Conservation (phyloP, 1,140 invertebrate species). For the Tetramorium parvispinum region DNA sequence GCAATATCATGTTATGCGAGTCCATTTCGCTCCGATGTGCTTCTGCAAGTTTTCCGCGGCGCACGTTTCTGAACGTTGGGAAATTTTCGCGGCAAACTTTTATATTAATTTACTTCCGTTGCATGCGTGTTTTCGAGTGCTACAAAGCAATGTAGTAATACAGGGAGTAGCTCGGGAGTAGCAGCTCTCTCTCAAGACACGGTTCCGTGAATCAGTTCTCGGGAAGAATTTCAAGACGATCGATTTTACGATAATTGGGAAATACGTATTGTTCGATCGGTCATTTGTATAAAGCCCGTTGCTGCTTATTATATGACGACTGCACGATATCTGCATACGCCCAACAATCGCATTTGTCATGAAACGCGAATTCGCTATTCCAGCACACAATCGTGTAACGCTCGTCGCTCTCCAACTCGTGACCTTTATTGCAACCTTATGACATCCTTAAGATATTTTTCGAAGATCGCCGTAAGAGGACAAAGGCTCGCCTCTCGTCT, state of each 20-base stretch:
- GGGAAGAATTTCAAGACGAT: neutral
- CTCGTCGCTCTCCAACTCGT: neutral
- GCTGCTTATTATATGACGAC: neutral
- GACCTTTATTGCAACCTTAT: slow-evolving; percentile 45
- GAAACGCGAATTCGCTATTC: neutral
- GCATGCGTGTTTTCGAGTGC: neutral
- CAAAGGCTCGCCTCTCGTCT: slow-evolving; percentile 2
- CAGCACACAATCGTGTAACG: neutral
- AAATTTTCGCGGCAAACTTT: neutral
- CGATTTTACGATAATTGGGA: neutral
- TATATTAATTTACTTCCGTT: slow-evolving; percentile 35
- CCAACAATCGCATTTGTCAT: slow-evolving; percentile 1
- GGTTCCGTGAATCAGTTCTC: neutral
- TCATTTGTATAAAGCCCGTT: neutral
- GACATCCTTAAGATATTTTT: slow-evolving; percentile 43
- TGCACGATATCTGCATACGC: neutral
- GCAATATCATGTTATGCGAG: neutral
- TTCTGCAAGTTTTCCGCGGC: neutral
- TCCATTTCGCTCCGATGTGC: neutral
- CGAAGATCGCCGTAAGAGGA: slow-evolving; percentile 33
- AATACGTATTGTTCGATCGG: neutral
- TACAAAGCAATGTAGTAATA: neutral
- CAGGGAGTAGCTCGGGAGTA: too few relatives aligned
- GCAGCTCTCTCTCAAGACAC: neutral
- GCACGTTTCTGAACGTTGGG: neutral